Evolutionary conservation across 1,140 invertebrate species (phyloP), one percentile per base, ranked within the genome.

Genomic region (Ceratina australensis): DNA sequence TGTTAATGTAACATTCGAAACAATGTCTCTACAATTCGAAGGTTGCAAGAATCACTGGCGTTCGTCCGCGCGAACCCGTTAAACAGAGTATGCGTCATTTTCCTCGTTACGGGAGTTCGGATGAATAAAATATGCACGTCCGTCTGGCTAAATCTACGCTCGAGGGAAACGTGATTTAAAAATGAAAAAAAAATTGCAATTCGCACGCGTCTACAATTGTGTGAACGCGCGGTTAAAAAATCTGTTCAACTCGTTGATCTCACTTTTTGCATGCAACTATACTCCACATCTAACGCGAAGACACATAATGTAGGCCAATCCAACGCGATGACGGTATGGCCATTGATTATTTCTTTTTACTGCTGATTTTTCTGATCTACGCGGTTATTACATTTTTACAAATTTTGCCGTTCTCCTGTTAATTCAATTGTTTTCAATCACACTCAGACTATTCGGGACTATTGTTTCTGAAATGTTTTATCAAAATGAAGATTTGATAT

Each of bases 301-400:
- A 59, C 47, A 75, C 26, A 59, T 56, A 54, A 10, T 74, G 22
- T 81, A 64, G 63, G 64, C 64, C 64, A 66, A 12, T 50, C 50
- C 42, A 22, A 24, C 22, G 28, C 20, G 60, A 64, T 49, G 28
- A 10, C 72, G 42, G 63, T 33, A 73, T 63, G 79, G 47, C 67
- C 61, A 20, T 60, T 2, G 7, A 59, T 57, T 60, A 12, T 50
- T 64, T 22, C 56, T 22, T 24, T 20, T 50, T 50, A 20, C 71
- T 80, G 80, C 50, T 56, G 49, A 80, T n/a, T 50, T n/a, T n/a
- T 73, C 71, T 54, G 63, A 64, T 68, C n/a, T 28, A n/a, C 24
- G 47, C 49, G 59, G 64, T 22, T 71, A 28, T 20, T 65, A 22
- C 49, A 52, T 74, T 80, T 74, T 74, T 64, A 64, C 65, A 69